These are phyloP conservation scores for Paedocypris sp. DNA, from an alignment of 2,113 vertebrate genomes.

Conservation along the genomic window DNA sequence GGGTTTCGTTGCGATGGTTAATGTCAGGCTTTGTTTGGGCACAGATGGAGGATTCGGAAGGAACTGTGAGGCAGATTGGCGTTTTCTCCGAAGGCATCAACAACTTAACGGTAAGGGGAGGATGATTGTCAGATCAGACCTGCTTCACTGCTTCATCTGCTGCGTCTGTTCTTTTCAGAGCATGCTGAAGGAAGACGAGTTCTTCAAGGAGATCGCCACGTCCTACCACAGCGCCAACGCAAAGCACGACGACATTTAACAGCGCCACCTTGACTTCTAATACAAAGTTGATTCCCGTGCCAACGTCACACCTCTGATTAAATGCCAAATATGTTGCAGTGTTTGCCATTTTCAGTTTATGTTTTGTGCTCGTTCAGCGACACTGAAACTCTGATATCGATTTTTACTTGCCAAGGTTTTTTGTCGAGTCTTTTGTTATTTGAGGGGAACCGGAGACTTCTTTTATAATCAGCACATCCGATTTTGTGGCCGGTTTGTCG, in stretches of 20 bases:
- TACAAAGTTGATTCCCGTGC: conserved; percentile 46
- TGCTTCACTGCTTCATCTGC: background rate
- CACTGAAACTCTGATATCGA: too few relatives aligned
- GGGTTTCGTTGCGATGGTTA: too few relatives aligned
- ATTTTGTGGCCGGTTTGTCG: too few relatives aligned
- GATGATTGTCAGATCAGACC: background rate
- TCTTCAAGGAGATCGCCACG: conserved; percentile 79
- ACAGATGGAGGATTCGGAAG: conserved; percentile 98
- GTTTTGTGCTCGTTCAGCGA: too few relatives aligned
- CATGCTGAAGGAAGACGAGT: conserved; percentile 93
- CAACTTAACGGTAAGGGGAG: conserved; percentile 81
- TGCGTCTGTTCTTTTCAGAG: conserved; percentile 60
- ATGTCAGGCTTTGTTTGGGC: background rate
- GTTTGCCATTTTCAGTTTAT: too few relatives aligned
- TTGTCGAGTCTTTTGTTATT: too few relatives aligned
- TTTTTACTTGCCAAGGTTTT: too few relatives aligned
- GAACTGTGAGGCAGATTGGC: conserved; percentile 93
- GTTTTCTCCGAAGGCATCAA: conserved; percentile 97
- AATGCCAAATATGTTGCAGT: conserved; percentile 16
- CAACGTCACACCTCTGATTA: background rate
- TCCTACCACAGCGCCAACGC: conserved; percentile 78
- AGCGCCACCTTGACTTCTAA: conserved; percentile 31
- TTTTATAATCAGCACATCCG: conserved; percentile 30
- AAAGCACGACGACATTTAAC: conserved; percentile 82
- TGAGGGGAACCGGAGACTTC: too few relatives aligned